Evolutionary conservation across 2,888 invertebrate genomes (phyloP).

Genomic region (Mesodorylaimus sp.): DNA sequence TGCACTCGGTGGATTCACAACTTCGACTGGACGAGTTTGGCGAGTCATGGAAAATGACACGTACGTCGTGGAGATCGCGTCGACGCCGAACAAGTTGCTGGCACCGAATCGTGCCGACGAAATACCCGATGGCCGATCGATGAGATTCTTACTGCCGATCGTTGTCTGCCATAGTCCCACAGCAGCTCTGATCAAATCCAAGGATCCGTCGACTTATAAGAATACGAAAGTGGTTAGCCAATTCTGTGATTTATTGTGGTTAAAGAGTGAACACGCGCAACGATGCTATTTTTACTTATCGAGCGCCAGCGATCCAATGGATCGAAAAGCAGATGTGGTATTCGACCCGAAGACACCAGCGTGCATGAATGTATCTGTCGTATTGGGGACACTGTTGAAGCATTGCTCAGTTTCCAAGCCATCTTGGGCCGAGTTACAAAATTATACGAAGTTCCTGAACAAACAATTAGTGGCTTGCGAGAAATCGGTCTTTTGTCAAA

Average conservation of each 20-base stretch:
- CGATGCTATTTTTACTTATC: not conserved
- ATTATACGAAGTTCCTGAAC: not conserved
- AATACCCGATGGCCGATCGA: too few relatives aligned
- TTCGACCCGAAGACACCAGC: too few relatives aligned
- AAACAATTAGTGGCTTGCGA: not conserved
- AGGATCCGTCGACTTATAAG: not conserved
- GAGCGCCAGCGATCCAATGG: too few relatives aligned
- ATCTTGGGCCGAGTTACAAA: not conserved
- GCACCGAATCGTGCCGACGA: too few relatives aligned
- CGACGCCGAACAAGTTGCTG: not conserved
- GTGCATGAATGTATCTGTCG: not conserved
- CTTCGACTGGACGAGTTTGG: not conserved
- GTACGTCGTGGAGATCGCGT: not conserved
- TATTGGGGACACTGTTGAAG: not conserved
- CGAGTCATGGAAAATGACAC: not conserved
- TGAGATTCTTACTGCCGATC: not conserved
- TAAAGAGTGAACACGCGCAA: not conserved
- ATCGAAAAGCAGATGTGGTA: too few relatives aligned
- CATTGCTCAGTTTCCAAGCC: not conserved
- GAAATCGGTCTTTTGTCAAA: not conserved
- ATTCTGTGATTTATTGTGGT: not conserved
- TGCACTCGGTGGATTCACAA: not conserved
- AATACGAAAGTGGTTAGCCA: not conserved
- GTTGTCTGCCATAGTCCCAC: not conserved
- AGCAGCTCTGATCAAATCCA: not conserved